Evolutionary conservation across 2,797 vertebrate species (phyloP), one percentile per base, ranked within the genome.

Genomic region (Anguilla megastoma): DNA sequence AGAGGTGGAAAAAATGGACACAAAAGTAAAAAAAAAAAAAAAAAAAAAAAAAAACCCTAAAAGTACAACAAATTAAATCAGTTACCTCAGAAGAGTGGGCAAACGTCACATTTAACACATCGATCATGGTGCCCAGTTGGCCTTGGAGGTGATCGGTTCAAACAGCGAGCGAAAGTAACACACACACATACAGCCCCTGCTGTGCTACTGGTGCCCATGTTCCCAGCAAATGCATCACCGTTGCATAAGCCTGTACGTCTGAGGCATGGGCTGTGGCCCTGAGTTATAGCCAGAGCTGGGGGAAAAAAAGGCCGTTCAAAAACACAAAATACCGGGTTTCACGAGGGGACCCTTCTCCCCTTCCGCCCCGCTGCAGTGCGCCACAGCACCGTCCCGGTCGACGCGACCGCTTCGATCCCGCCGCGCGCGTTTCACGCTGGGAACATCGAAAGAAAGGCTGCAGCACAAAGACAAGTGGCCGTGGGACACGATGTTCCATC

Each of bases 221-320:
- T 56, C 84, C 84, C 14, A 36, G 27, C 84, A 8, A 60, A 83
- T 82, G 79, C 27, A 84, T 33, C 24, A 36, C 27, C 10, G 21
- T 50, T 83, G 76, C 56, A 82, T 69, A 87, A 52, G 79, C 58
- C 9, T 84, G 79, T 84, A 58, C 9, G 4, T 52, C 36, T 84
- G 56, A 69, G 27, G n/a, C n/a, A 66, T 8, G 84, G 54, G 48
- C 36, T 86, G 41, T 50, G 12, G 48, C 56, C 76, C 56, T 48
- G 84, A 85, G 56, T 85, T 85, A 85, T 2, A 85, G 54, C 56
- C 84, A 83, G 45, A 80, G 76, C 41, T n/a, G 56, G 56, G 60
- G 6, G 12, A 5, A 52, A n/a, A 80, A 0, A 24, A 60, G 3
- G 86, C 45, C 54, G 82, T 41, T 58, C 9, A 82, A 87, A 52